These are phyloP conservation scores for Macrotis lagotis DNA, from an alignment of 2,113 vertebrate genomes.

Conservation along the genomic window DNA sequence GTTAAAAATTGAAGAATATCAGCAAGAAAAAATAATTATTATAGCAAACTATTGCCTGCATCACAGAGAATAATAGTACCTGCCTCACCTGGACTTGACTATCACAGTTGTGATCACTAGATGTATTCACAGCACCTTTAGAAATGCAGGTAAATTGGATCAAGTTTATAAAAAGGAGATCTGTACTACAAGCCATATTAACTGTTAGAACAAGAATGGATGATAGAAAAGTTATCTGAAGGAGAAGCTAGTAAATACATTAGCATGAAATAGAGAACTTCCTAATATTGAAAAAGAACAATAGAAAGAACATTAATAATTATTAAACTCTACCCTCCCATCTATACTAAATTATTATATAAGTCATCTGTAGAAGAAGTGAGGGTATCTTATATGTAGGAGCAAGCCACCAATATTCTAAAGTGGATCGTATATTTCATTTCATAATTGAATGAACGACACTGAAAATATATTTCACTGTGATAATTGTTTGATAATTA, in stretches of 20 bases:
- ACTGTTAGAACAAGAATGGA: not conserved
- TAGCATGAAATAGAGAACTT: not conserved
- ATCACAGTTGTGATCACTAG: not conserved
- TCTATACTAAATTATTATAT: not conserved
- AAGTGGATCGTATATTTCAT: not conserved
- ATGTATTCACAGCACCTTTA: not conserved
- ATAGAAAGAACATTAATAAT: not conserved
- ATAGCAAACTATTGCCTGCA: not conserved
- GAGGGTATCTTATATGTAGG: not conserved
- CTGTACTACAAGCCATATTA: not conserved
- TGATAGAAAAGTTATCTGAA: not conserved
- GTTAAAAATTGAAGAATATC: not conserved
- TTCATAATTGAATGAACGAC: not conserved
- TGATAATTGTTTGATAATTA: not conserved
- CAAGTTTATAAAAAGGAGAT: not conserved
- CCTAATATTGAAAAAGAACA: not conserved
- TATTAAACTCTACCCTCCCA: not conserved
- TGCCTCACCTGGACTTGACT: not conserved
- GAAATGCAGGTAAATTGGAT: not conserved
- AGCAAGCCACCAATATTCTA: not conserved
- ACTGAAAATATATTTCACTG: not conserved
- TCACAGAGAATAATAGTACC: not conserved
- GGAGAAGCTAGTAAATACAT: not conserved
- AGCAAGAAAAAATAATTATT: not conserved
- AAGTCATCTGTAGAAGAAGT: not conserved